Evolutionary conservation across 2,888 invertebrate species (phyloP).

Genomic region (Drosophila atroscutellata): DNA sequence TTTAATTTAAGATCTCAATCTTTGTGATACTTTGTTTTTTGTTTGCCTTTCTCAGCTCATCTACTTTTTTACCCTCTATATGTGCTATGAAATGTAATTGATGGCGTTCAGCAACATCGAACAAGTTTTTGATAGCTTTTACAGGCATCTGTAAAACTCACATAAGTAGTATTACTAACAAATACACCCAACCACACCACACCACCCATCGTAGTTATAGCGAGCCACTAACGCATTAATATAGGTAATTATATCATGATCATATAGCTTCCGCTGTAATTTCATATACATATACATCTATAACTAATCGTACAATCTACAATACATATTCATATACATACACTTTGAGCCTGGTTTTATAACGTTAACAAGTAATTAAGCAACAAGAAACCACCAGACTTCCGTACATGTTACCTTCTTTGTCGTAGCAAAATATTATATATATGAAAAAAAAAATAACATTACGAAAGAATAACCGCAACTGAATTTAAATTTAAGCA

Average conservation of each 20-base stretch:
- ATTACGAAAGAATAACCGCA: slow-evolving; percentile 21
- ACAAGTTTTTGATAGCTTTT: slow-evolving; percentile 70
- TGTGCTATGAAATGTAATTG: slow-evolving; percentile 59
- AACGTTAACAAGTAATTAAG: slow-evolving; percentile 51
- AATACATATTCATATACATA: slow-evolving; percentile 33
- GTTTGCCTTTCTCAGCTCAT: slow-evolving; percentile 42
- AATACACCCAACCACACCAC: slow-evolving; percentile 10
- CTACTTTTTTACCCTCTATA: slow-evolving; percentile 36
- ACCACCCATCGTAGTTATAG: slow-evolving; percentile 28
- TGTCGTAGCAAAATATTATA: slow-evolving; percentile 43
- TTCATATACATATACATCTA: slow-evolving; percentile 17
- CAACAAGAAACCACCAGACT: slow-evolving; percentile 78
- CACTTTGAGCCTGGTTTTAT: slow-evolving; percentile 53
- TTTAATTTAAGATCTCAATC: slow-evolving; percentile 79
- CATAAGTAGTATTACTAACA: slow-evolving; percentile 25
- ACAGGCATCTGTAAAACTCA: slow-evolving; percentile 43
- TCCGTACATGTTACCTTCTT: slow-evolving; percentile 77
- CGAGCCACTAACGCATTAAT: slow-evolving; percentile 36
- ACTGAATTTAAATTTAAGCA: slow-evolving; percentile 68
- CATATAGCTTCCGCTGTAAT: slow-evolving; percentile 73
- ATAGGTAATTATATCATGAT: slow-evolving; percentile 41
- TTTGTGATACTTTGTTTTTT: slow-evolving; percentile 71
- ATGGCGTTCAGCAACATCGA: slow-evolving; percentile 67
- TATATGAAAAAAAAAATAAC: slow-evolving; percentile 2
- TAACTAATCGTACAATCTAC: slow-evolving; percentile 31